phyloP scores from a whole-genome alignment of 2,113 vertebrate species.

The Ammodytes marinus region DNA sequence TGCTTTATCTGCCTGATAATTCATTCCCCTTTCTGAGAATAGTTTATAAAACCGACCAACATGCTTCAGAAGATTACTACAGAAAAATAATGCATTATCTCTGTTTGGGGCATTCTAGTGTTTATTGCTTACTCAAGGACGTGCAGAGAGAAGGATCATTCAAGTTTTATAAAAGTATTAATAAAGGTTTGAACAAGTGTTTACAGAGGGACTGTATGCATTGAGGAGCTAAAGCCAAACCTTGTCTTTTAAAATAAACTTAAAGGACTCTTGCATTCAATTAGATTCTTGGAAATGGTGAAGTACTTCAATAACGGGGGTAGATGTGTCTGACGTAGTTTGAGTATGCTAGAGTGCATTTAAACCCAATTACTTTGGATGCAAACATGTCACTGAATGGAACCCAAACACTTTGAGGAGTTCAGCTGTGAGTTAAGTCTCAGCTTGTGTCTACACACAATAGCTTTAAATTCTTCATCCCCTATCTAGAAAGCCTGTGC shows the following conservation, averaged over 20 bases:
- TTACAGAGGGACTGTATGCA: too few relatives aligned
- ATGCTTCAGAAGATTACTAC: not conserved
- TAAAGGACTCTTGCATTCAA: too few relatives aligned
- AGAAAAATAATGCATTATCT: not conserved
- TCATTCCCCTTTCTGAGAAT: not conserved
- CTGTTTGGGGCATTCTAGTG: not conserved
- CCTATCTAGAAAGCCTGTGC: slow-evolving; percentile 46
- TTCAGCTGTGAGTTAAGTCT: slow-evolving; percentile 33
- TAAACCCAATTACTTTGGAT: slow-evolving; percentile 41
- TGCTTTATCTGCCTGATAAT: not conserved
- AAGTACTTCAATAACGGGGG: not conserved
- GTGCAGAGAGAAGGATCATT: too few relatives aligned
- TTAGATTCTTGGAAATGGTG: too few relatives aligned
- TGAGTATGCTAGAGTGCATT: not conserved
- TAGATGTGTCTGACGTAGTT: not conserved
- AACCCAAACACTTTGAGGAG: slow-evolving; percentile 47
- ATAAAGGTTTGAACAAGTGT: too few relatives aligned
- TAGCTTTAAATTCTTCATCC: slow-evolving; percentile 46
- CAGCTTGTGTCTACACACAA: slow-evolving; percentile 41
- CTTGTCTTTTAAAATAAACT: too few relatives aligned
- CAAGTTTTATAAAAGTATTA: too few relatives aligned
- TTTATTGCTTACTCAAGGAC: too few relatives aligned
- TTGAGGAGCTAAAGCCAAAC: too few relatives aligned
- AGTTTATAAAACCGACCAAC: not conserved
- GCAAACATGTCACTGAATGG: slow-evolving; percentile 28